Conservation (phyloP, 2,113 vertebrate species). For the Amazona guildingii region DNA sequence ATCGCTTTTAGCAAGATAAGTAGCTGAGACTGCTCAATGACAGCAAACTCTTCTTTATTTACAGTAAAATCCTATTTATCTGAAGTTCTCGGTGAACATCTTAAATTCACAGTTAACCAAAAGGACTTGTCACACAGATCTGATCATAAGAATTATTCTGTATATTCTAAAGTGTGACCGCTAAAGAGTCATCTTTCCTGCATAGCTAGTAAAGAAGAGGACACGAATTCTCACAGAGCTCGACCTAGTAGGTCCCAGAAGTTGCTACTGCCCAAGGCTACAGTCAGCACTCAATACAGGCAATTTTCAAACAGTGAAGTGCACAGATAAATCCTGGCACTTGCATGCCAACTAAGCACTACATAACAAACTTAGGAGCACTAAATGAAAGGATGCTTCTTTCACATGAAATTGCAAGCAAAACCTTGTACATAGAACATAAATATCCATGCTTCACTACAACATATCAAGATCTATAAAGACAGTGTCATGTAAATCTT, state of each 20-base stretch:
- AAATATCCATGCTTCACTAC: neutral
- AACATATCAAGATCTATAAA: neutral
- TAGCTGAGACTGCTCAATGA: neutral
- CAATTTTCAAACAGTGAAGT: neutral
- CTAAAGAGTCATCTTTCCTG: neutral
- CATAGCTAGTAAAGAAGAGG: neutral
- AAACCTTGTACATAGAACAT: neutral
- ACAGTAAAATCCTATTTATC: neutral
- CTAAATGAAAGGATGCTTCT: neutral
- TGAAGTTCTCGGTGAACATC: neutral
- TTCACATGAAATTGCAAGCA: neutral
- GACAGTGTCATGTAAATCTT: neutral
- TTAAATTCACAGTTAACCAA: neutral
- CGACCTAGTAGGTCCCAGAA: neutral
- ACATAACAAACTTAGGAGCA: neutral
- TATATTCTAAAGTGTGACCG: neutral
- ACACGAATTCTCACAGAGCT: neutral
- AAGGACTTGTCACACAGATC: neutral
- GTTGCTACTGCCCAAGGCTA: neutral
- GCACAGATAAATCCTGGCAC: neutral
- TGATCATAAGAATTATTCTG: neutral
- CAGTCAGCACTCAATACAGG: neutral
- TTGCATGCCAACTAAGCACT: neutral
- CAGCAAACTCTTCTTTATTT: conserved; percentile 22
- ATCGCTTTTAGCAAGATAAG: neutral